Percentiles rank a stretch among this genome's conserved stretches.
These are phyloP conservation scores for Alethe diademata DNA, from an alignment of 2,113 vertebrate genomes.

Conservation along the genomic window DNA sequence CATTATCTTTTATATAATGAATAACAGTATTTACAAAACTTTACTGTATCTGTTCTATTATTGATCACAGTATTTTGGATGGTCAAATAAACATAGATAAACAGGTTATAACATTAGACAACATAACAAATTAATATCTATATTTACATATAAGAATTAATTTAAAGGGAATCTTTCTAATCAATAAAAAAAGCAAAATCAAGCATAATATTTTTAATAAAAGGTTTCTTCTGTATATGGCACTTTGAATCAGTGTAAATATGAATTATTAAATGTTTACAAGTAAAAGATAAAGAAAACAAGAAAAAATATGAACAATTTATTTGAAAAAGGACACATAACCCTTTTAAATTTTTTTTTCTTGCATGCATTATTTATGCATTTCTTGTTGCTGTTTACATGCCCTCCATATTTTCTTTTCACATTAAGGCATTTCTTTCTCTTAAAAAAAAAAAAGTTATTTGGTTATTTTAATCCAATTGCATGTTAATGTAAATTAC, in stretches of 20 bases:
- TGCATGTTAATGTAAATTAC: conserved; percentile 75
- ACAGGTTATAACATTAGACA: background rate
- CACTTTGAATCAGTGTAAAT: conserved; percentile 61
- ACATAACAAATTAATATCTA: background rate
- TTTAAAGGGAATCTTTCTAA: conserved; percentile 16
- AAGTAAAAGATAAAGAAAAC: conserved; percentile 40
- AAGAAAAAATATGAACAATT: conserved; percentile 15
- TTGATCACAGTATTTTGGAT: conserved; percentile 48
- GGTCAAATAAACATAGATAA: conserved; percentile 24
- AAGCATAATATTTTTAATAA: conserved; percentile 60
- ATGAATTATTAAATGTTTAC: conserved; percentile 59
- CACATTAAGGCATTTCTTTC: conserved; percentile 24
- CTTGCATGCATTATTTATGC: conserved; percentile 73
- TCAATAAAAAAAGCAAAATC: conserved; percentile 20
- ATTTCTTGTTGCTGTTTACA: conserved; percentile 53
- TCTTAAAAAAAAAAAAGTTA: background rate
- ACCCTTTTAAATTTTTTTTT: conserved; percentile 15
- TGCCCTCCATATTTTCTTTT: conserved; percentile 48
- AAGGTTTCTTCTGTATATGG: conserved; percentile 57
- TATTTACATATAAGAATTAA: conserved; percentile 11
- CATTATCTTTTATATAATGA: conserved; percentile 45
- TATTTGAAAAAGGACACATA: conserved; percentile 34
- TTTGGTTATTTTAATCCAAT: conserved; percentile 12
- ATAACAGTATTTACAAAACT: conserved; percentile 27
- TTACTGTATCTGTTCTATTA: conserved; percentile 1